phyloP scores from a whole-genome alignment of 2,888 invertebrate genomes.

The Dolichopus griseipennis region DNA sequence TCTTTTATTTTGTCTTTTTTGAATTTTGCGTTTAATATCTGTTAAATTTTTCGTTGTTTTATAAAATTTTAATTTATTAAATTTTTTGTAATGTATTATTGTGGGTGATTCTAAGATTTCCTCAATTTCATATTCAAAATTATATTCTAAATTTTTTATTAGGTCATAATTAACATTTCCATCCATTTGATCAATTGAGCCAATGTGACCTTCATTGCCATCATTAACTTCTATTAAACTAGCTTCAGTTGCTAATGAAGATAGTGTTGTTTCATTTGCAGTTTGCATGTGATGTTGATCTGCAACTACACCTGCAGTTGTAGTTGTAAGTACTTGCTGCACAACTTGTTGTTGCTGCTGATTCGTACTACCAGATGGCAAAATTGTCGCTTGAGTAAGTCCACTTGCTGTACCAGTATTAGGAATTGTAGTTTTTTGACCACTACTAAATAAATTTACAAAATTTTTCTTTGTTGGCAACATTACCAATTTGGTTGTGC shows the following conservation, averaged over 20 bases:
- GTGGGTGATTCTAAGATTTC: no score
- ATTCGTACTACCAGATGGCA: slow-evolving; percentile 23
- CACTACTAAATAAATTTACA: slow-evolving; percentile 45
- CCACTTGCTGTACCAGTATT: slow-evolving; percentile 16
- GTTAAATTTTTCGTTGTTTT: no score
- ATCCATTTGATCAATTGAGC: slow-evolving; percentile 37
- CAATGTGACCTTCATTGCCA: slow-evolving; percentile 27
- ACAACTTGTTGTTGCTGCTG: neutral
- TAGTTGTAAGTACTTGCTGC: slow-evolving; percentile 35
- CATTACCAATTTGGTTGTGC: slow-evolving; percentile 45
- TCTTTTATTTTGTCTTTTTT: no score
- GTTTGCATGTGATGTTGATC: neutral
- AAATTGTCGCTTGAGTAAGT: slow-evolving; percentile 19
- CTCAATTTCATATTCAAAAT: no score
- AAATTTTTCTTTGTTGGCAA: slow-evolving; percentile 48
- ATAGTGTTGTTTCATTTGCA: slow-evolving; percentile 48
- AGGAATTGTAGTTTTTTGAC: slow-evolving; percentile 19
- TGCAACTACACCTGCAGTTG: slow-evolving; percentile 25
- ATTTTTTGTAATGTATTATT: no score
- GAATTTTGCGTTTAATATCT: no score
- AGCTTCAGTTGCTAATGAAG: slow-evolving; percentile 54
- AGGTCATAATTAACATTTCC: slow-evolving; percentile 21
- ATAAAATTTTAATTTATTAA: no score
- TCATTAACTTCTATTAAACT: slow-evolving; percentile 43
- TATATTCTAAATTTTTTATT: no score